Evolutionary conservation across 2,113 vertebrate species (phyloP).

Genomic region (Chaetorhynchus papuensis): DNA sequence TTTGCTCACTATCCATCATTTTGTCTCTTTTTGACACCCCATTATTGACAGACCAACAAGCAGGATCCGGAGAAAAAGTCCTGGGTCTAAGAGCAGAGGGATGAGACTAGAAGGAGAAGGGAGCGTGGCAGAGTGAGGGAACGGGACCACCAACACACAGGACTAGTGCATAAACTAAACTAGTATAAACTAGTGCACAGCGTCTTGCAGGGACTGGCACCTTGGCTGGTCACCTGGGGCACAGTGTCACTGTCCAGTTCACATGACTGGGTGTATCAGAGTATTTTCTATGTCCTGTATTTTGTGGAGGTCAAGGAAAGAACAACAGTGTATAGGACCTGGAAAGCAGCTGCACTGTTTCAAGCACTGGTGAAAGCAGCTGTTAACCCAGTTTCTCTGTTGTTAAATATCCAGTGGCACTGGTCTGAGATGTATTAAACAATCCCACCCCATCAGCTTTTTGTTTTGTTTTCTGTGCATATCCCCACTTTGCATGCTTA

Average conservation of each 20-base stretch:
- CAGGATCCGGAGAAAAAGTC: not conserved
- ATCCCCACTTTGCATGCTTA: not conserved
- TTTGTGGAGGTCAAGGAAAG: not conserved
- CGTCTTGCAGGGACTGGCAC: not conserved
- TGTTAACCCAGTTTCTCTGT: not conserved
- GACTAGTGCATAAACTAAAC: not conserved
- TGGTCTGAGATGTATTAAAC: not conserved
- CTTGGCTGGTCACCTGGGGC: not conserved
- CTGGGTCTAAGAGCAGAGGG: not conserved
- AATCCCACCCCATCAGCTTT: not conserved
- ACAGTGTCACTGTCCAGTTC: not conserved
- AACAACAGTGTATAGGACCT: not conserved
- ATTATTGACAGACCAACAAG: not conserved
- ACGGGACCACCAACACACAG: fast-evolving
- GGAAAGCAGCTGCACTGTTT: not conserved
- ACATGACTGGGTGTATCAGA: not conserved
- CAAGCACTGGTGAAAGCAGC: not conserved
- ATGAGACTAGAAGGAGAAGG: not conserved
- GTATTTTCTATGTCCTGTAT: not conserved
- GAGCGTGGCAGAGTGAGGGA: not conserved
- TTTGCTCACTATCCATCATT: not conserved
- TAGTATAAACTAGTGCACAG: not conserved
- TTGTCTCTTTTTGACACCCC: not conserved
- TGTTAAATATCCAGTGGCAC: not conserved
- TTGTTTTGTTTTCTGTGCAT: not conserved